These are phyloP conservation scores for Pseudotriccus pelzelni DNA, from an alignment of 2,797 vertebrate genomes.

Conservation along the genomic window DNA sequence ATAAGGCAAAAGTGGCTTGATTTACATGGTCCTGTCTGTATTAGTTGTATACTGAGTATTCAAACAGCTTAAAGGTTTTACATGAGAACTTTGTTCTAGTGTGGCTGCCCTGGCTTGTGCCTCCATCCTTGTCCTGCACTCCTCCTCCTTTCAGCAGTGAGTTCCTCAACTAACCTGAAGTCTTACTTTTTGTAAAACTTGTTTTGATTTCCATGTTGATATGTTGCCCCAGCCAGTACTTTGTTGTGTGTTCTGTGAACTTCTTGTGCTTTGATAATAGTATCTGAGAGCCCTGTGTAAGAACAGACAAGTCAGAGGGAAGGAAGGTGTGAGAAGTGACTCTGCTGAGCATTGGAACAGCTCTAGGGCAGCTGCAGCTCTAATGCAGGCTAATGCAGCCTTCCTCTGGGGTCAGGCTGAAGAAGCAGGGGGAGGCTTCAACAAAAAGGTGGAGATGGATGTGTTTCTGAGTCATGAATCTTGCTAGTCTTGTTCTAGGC, in stretches of 20 bases:
- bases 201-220: background rate
- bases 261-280: background rate
- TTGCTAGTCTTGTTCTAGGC: background rate
- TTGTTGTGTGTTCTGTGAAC: background rate
- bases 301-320: background rate
- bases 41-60: background rate
- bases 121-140: background rate
- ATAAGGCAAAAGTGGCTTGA: background rate
- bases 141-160: background rate
- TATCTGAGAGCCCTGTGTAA: background rate
- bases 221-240: fast-evolving
- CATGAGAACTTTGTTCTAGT: background rate
- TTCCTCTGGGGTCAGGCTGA: background rate
- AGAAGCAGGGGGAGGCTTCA: background rate
- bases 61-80: background rate
- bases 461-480: background rate
- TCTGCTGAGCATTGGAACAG: background rate
- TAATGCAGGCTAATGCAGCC: background rate
- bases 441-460: background rate
- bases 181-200: background rate
- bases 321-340: background rate
- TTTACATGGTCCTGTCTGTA: background rate
- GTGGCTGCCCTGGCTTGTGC: background rate
- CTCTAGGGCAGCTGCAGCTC: background rate
- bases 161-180: background rate